phyloP scores from a whole-genome alignment of 1,140 invertebrate species.

The Sycophila sp. region DNA sequence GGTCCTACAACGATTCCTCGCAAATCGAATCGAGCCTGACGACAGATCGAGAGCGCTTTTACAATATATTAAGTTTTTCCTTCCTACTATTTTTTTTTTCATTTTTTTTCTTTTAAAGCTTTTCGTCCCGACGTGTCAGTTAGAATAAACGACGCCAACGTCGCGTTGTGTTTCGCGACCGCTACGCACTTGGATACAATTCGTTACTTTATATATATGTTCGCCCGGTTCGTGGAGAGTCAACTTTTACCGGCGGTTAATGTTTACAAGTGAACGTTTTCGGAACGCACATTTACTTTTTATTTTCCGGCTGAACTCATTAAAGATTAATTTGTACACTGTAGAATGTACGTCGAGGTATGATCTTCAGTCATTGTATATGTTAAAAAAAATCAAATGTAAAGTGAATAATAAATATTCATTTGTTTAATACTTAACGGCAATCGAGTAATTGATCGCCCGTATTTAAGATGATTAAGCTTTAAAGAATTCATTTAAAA shows the following conservation, averaged over 20 bases:
- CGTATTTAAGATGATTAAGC: background rate
- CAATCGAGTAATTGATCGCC: background rate
- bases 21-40: background rate
- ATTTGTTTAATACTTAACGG: background rate
- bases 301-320: slow-evolving; percentile 11
- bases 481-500: background rate
- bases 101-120: slow-evolving; percentile 10
- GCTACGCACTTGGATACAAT: no score
- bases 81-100: slow-evolving; percentile 7
- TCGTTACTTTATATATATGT: background rate
- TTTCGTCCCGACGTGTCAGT: slow-evolving; percentile 4
- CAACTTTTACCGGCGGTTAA: background rate
- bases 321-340: background rate
- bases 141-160: background rate
- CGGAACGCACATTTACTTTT: background rate
- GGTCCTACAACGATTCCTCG: background rate
- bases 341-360: no score
- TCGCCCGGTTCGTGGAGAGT: background rate
- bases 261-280: background rate
- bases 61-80: no score
- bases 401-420: background rate
- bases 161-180: background rate
- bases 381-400: background rate
- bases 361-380: background rate
- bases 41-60: slow-evolving; percentile 10